phyloP scores from a whole-genome alignment of 2,113 vertebrate genomes.

The Heptranchias perlo region DNA sequence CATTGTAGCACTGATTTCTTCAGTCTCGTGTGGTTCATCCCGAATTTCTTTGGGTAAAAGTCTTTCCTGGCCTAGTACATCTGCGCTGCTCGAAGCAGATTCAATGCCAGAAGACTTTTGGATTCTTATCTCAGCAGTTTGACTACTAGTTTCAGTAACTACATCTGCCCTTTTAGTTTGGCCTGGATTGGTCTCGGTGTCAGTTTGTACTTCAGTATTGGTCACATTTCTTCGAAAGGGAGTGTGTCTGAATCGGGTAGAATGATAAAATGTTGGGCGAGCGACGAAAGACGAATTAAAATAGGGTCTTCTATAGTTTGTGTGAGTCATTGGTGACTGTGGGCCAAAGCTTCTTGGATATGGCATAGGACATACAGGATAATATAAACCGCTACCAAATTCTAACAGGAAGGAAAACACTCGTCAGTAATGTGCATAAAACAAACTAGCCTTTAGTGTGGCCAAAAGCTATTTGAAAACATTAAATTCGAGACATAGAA shows the following conservation, averaged over 20 bases:
- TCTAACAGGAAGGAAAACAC: background rate
- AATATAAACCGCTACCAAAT: conserved; percentile 9
- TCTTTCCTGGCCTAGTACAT: background rate
- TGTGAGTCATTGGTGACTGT: conserved; percentile 20
- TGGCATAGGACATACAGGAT: conserved; percentile 19
- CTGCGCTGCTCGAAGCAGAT: background rate
- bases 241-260: conserved; percentile 8
- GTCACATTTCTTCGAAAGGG: conserved; percentile 20
- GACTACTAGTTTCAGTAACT: background rate
- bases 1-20: background rate
- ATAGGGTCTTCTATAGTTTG: conserved; percentile 7
- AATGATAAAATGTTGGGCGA: conserved; percentile 29
- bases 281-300: conserved; percentile 17
- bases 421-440: background rate
- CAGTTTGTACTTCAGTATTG: conserved; percentile 15
- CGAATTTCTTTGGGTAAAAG: background rate
- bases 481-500: too few species aligned
- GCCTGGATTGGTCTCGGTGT: background rate
- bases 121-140: background rate
- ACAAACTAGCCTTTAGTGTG: background rate
- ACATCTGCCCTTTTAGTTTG: background rate
- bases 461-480: too few species aligned
- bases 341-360: conserved; percentile 22
- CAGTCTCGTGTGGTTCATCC: background rate
- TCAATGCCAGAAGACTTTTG: background rate